phyloP scores from a whole-genome alignment of 2,113 vertebrate species.

The Copsychus sechellarum region DNA sequence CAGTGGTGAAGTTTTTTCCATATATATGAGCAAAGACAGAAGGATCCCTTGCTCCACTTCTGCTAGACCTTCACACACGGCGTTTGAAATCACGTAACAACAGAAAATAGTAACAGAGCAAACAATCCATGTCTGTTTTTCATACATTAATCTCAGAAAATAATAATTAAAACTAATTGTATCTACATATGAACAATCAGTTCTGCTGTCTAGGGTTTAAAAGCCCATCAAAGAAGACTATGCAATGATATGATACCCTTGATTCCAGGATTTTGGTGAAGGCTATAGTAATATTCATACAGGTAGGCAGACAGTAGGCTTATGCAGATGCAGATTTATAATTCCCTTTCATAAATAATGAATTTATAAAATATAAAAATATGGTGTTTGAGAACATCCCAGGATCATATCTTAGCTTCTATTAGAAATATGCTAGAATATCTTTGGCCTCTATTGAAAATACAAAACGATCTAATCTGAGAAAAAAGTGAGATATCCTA shows the following conservation, averaged over 20 bases:
- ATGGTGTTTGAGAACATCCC: not conserved
- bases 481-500: not conserved
- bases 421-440: not conserved
- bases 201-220: not conserved
- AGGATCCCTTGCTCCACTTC: not conserved
- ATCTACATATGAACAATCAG: not conserved
- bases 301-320: not conserved
- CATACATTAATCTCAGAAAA: not conserved
- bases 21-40: not conserved
- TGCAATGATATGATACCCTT: not conserved
- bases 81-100: not conserved
- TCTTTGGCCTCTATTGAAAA: not conserved
- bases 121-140: not conserved
- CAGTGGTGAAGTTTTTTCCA: not conserved
- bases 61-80: rapidly evolving
- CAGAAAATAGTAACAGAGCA: not conserved
- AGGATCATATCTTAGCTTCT: not conserved
- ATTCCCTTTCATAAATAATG: not conserved
- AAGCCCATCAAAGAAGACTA: not conserved
- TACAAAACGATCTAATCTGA: not conserved
- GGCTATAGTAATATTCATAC: not conserved
- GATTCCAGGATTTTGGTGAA: not conserved
- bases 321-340: not conserved
- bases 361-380: not conserved
- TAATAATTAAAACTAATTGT: not conserved